Percentiles rank a stretch among this genome's conserved stretches.
These are phyloP conservation scores for Morbakka virulenta DNA, from an alignment of 30 jellyfish, hydroid and myxozoan species.

Conservation along the genomic window DNA sequence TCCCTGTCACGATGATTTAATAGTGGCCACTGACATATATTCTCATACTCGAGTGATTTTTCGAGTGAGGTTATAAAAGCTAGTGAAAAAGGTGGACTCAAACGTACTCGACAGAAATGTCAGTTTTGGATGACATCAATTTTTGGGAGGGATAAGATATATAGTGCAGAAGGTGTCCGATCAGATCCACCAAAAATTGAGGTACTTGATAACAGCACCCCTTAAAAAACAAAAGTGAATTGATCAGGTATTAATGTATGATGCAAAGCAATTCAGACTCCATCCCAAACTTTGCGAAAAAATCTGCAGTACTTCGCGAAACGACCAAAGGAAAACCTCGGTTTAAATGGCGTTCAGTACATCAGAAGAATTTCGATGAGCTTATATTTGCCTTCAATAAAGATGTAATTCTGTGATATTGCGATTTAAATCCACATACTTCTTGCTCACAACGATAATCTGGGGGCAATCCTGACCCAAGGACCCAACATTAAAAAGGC, in stretches of 20 bases:
- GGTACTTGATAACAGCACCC: conserved; percentile 30
- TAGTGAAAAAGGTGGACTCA: too few species aligned
- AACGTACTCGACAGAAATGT: conserved; percentile 42
- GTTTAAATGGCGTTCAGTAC: conserved; percentile 17
- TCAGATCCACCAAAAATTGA: conserved; percentile 63
- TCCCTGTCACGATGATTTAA: conserved; percentile 48
- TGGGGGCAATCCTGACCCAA: conserved; percentile 36
- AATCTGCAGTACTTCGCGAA: conserved; percentile 18
- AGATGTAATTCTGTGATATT: conserved; percentile 13
- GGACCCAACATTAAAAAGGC: too few species aligned
- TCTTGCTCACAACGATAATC: conserved; percentile 18
- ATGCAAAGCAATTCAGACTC: conserved; percentile 39
- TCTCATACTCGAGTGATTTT: too few species aligned
- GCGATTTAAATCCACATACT: conserved; percentile 37
- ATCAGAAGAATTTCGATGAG: conserved; percentile 20
- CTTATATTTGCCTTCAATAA: conserved; percentile 3
- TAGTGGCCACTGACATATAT: conserved; percentile 60
- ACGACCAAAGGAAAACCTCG: conserved; percentile 17
- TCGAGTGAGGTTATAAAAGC: too few species aligned
- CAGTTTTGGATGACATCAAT: conserved; percentile 50
- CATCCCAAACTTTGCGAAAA: conserved; percentile 12
- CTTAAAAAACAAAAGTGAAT: conserved; percentile 33
- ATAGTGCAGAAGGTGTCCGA: conserved; percentile 41
- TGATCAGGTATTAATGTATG: conserved; percentile 41
- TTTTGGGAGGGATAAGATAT: too few species aligned